Base-by-base conservation (phyloP, 2,797 vertebrate species). In the Meriones psammophilus region DNA sequence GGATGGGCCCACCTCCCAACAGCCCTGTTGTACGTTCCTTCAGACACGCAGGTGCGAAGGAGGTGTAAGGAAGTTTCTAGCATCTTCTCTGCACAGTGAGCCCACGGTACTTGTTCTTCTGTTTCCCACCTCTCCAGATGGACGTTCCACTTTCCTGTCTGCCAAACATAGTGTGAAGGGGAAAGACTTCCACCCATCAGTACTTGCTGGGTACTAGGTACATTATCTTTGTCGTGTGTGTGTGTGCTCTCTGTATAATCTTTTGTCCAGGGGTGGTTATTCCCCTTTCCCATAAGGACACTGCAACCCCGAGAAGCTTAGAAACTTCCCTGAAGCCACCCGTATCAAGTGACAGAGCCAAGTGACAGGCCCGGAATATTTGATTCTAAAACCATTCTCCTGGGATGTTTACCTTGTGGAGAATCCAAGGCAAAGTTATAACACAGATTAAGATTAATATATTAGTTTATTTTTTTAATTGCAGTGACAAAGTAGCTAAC, bases 51-150 rank as follows among this genome's bases (percentile, higher is more conserved):
- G 50, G 54, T 50, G 71, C n/a, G 36, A 94, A 73, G 77, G 78
- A 26, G 39, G 50, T 30, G 0, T 68, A 39, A 92, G 76, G 79
- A 50, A 77, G 30, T n/a, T 77, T 22, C 18, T 78, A 58, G 64
- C 64, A 42, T 92, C 92, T 74, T 64, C 90, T 78, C 66, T 66
- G 76, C 92, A 69, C 66, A 91, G 66, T 90, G 88, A 88, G 50
- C 26, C n/a, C 77, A 58, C 36, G 8, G 2, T 50, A 28, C 39
- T 89, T 24, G 58, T 87, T 73, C 90, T 86, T 66, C 7, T 12
- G 2, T 90, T 76, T 88, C 54, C 56, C 69, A 39, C 94, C 88
- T 80, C 8, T 78, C 88, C 71, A 81, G 77, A 93, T 8, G 62
- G 85, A 74, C 17, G 81, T 91, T 78, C 93, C 88, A 64, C 58